Conservation (phyloP, 2,888 invertebrate genomes). For the Drosophila koepferae region DNA sequence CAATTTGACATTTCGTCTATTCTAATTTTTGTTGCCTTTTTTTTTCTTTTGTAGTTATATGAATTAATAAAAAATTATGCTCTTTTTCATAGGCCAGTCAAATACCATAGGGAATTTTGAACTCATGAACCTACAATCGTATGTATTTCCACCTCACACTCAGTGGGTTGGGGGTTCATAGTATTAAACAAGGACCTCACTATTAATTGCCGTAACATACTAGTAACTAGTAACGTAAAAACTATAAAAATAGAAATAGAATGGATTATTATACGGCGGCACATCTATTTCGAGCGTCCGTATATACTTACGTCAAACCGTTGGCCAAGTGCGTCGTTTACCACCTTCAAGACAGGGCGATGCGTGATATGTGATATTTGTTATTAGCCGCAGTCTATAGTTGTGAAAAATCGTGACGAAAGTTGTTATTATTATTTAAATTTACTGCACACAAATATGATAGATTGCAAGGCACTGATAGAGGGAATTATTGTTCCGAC, state of each 20-base stretch:
- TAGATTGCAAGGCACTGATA: neutral
- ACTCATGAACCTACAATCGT: neutral
- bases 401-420: constrained; percentile 6
- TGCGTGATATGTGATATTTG: constrained; percentile 28
- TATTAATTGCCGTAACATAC: constrained; percentile 25
- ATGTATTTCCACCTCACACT: neutral
- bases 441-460: neutral
- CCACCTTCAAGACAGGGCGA: constrained; percentile 8
- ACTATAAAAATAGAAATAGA: constrained; percentile 44
- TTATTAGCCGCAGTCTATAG: neutral
- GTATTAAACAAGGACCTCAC: constrained; percentile 25
- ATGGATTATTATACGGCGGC: constrained; percentile 37
- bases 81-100: neutral
- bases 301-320: constrained; percentile 45
- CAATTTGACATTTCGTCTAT: constrained; percentile 17
- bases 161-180: neutral
- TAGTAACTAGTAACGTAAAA: constrained; percentile 37
- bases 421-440: constrained; percentile 4
- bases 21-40: constrained; percentile 1
- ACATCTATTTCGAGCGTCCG: constrained; percentile 49
- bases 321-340: constrained; percentile 32
- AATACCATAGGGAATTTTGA: neutral
- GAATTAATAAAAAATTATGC: constrained; percentile 13
- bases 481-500: neutral
- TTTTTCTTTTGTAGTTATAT: neutral